A percentile compares a stretch with the other conserved stretches of the same genome.
Evolutionary conservation across 2,797 vertebrate genomes (phyloP).

Genomic region (Iguana delicatissima): DNA sequence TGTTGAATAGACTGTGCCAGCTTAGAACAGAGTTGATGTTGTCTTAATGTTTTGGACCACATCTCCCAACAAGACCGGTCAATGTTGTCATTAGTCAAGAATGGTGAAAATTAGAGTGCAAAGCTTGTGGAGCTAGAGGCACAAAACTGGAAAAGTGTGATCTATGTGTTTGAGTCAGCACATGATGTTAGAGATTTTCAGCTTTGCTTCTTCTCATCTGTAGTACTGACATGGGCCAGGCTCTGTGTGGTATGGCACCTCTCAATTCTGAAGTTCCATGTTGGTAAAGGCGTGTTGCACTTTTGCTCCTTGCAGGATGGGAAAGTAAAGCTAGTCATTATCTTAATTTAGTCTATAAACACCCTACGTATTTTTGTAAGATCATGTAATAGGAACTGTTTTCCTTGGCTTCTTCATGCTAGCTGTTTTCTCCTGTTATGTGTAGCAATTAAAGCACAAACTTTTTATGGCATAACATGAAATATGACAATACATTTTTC

Average conservation of each 20-base stretch:
- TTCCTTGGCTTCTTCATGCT: not conserved
- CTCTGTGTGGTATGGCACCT: not conserved
- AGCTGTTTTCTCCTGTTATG: not conserved
- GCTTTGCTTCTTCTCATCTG: not conserved
- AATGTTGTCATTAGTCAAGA: not conserved
- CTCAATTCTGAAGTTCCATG: not conserved
- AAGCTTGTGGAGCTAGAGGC: not conserved
- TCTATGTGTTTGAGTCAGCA: not conserved
- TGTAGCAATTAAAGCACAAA: not conserved
- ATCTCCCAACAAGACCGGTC: not conserved
- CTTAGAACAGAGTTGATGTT: not conserved
- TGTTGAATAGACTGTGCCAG: not conserved
- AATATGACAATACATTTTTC: not conserved
- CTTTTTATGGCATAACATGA: not conserved
- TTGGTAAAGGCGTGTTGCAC: not conserved
- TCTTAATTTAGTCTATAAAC: conserved; percentile 6
- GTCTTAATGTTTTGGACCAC: not conserved
- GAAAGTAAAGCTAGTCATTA: not conserved
- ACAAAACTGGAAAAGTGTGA: too few relatives aligned
- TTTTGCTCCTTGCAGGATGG: not conserved
- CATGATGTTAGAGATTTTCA: not conserved
- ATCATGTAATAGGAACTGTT: conserved; percentile 14
- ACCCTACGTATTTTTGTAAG: not conserved
- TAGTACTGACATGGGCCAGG: not conserved
- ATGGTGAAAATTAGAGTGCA: not conserved